Evolutionary conservation across 2,888 invertebrate species (phyloP).

Genomic region (Mylabris sibirica): DNA sequence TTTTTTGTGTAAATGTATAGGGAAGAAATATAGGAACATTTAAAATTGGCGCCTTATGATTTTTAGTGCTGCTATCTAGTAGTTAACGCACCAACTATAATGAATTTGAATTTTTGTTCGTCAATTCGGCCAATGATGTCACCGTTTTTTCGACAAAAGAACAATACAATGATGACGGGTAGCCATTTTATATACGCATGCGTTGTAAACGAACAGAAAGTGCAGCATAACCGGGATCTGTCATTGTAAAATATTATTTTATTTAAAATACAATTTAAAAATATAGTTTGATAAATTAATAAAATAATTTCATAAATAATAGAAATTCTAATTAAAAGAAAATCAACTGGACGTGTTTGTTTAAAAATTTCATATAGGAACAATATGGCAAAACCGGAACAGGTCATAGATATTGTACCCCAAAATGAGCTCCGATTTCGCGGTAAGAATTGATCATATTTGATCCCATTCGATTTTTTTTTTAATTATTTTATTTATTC

Average conservation of each 20-base stretch:
- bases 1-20: too few relatives aligned
- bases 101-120: slow-evolving; percentile 19
- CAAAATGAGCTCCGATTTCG: slow-evolving; percentile 88
- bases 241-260: slow-evolving; percentile 44
- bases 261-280: neutral
- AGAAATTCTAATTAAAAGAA: slow-evolving; percentile 43
- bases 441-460: slow-evolving; percentile 68
- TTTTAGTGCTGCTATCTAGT: slow-evolving; percentile 4
- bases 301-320: slow-evolving; percentile 37
- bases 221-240: slow-evolving; percentile 59
- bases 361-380: slow-evolving; percentile 38
- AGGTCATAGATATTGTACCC: slow-evolving; percentile 86
- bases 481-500: neutral
- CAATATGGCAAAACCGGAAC: slow-evolving; percentile 75
- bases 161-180: slow-evolving; percentile 8
- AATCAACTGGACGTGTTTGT: slow-evolving; percentile 42
- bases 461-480: neutral
- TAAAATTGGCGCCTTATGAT: too few relatives aligned
- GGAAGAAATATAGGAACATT: too few relatives aligned
- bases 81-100: neutral
- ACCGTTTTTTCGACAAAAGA: slow-evolving; percentile 20
- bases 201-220: slow-evolving; percentile 51
- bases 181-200: slow-evolving; percentile 45
- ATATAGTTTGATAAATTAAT: slow-evolving; percentile 38
- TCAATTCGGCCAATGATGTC: slow-evolving; percentile 33